Base-by-base conservation (phyloP, 2,113 vertebrate species). In the Trinectes maculatus region DNA sequence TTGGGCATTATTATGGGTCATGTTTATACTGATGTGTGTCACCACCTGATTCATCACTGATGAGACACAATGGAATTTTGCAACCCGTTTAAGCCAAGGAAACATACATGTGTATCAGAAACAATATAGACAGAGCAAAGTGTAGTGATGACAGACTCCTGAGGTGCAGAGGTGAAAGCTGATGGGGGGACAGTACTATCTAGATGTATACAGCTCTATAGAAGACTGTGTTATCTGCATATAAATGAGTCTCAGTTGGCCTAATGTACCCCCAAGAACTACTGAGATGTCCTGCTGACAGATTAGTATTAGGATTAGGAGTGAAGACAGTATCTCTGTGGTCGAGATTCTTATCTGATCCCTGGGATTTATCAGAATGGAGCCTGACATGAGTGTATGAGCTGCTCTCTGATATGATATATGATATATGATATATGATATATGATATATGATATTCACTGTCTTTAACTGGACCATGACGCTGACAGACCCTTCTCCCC, bases 221-320 rank as follows among this genome's bases (percentile, higher is more conserved):
- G 48, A 77, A 36, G 29, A 42, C 15, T 3, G 3, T 40, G 54
- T 68, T 51, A 71, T 86, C 78, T 82, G 74, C 82, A 88, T 85
- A 67, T 53, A 74, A 82, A 87, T 80, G 52, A 70, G 68, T 21
- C 67, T 76, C 16, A 71, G 60, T 44, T 54, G 71, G 61, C 46
- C 72, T 74, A 66, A 64, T 66, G 70, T 77, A 42, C 33, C 52
- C 71, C 26, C 10, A 24, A 36, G 51, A 64, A 33, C 19, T 31
- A 65, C 36, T 18, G 52, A 36, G 66, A 40, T 21, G 5, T 63
- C 84, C 77, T 58, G 78, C 80, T 82, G 84, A 67, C 77, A 76
- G 76, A 80, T 82, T 79, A 84, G 79, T 60, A n/a, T n/a, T 26
- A 40, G 65, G 67, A 48, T 79, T 78, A 60, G 52, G 19, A 47